phyloP scores from a whole-genome alignment of 2,888 invertebrate species.

The Tanytarsus gracilentus region DNA sequence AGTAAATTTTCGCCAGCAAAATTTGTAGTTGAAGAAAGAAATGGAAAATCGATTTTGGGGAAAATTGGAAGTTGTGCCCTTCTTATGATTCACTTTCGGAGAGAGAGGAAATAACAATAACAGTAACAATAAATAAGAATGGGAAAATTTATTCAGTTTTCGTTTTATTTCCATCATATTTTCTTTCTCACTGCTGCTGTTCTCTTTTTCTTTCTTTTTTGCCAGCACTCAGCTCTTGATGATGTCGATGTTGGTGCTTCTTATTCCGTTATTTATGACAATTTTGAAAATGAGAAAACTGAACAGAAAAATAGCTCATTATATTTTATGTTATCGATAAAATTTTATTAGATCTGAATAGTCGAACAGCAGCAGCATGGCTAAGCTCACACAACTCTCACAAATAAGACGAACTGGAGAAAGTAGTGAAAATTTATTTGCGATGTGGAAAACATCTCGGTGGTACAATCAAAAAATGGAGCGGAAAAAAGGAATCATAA shows the following conservation, averaged over 20 bases:
- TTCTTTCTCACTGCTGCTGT: constrained; percentile 3
- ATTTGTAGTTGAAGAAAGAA: too few species aligned
- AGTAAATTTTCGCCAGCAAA: too few species aligned
- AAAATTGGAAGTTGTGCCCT: too few species aligned
- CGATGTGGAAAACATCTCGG: neutral
- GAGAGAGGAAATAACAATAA: constrained; percentile 21
- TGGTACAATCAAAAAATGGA: neutral
- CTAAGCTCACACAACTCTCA: neutral
- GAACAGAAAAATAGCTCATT: constrained; percentile 18
- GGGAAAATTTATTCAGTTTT: constrained; percentile 21
- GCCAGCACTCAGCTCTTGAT: neutral
- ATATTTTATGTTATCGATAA: constrained; percentile 26
- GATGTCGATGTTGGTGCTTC: too few species aligned
- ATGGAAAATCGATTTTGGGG: too few species aligned
- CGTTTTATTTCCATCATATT: constrained; percentile 13
- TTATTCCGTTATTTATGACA: constrained; percentile 21
- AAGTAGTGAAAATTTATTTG: neutral
- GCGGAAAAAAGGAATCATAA: neutral
- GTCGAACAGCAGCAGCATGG: neutral
- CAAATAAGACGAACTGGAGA: neutral
- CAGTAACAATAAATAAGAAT: constrained; percentile 28
- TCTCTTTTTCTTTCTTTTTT: neutral
- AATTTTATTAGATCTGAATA: constrained; percentile 24
- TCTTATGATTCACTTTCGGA: neutral
- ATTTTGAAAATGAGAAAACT: constrained; percentile 11